phyloP scores from a whole-genome alignment of 2,797 vertebrate genomes.

The Notoglanidium macrostoma region DNA sequence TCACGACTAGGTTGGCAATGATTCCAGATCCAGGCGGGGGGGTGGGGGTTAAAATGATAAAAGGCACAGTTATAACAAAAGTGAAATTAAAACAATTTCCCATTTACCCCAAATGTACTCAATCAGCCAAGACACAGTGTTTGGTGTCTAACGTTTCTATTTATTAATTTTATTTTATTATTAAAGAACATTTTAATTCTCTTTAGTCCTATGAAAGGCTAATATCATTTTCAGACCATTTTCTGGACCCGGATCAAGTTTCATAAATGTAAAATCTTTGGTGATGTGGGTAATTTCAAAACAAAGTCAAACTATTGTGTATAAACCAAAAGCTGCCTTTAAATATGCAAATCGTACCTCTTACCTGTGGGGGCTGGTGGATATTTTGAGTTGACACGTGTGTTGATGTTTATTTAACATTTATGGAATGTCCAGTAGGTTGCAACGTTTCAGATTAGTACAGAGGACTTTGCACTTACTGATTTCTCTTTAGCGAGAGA shows the following conservation, averaged over 20 bases:
- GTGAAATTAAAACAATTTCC: slow-evolving; percentile 9
- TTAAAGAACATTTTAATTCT: neutral
- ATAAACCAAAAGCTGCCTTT: neutral
- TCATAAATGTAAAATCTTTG: neutral
- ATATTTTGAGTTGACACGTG: neutral
- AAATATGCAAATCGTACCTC: neutral
- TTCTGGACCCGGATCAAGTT: neutral
- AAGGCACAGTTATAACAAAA: neutral
- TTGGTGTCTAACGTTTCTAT: neutral
- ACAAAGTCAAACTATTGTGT: neutral
- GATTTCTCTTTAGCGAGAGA: too few species aligned
- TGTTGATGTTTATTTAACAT: neutral
- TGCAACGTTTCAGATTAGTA: too few species aligned
- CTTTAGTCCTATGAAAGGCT: too few species aligned
- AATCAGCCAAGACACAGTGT: neutral
- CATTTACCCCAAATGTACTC: neutral
- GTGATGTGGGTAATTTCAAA: neutral
- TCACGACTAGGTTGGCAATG: slow-evolving; percentile 11
- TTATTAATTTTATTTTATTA: neutral
- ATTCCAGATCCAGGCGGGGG: neutral
- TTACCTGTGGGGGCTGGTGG: neutral
- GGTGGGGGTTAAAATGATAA: neutral
- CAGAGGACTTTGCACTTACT: too few species aligned
- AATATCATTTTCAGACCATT: neutral
- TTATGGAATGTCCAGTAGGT: too few species aligned